These are phyloP conservation scores for Saguinus midas DNA, from an alignment of 2,113 vertebrate genomes.

Conservation along the genomic window DNA sequence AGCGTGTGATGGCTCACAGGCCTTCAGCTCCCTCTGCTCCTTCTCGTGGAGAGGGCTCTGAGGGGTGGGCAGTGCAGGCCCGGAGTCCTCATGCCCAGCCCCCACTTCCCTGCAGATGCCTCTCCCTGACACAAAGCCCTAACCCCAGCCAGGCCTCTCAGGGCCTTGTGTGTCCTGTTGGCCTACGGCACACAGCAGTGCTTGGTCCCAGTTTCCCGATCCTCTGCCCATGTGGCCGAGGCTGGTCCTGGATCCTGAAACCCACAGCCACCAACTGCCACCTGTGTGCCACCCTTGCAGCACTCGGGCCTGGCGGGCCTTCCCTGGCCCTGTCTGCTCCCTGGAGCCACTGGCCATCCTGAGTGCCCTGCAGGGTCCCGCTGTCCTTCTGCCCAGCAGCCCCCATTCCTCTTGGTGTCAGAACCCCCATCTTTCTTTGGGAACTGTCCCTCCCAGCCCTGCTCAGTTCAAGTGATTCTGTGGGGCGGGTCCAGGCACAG, in stretches of 20 bases:
- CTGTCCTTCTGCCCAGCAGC: neutral
- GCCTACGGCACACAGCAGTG: neutral
- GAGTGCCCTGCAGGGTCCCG: neutral
- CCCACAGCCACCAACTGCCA: neutral
- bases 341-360: neutral
- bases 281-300: neutral
- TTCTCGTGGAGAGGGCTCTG: no score
- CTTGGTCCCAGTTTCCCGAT: no score
- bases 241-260: neutral
- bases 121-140: neutral
- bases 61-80: neutral
- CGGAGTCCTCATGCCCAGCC: neutral
- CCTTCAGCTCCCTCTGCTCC: neutral
- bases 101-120: neutral
- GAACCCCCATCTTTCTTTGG: neutral
- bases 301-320: neutral
- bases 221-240: neutral
- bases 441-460: neutral
- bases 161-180: no score
- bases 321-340: no score
- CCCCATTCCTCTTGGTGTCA: neutral
- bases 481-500: no score
- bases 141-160: neutral
- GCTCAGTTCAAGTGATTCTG: neutral
- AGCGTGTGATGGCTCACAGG: neutral